Evolutionary conservation across 2,888 invertebrate genomes (phyloP).

Genomic region (Buathra laborator): DNA sequence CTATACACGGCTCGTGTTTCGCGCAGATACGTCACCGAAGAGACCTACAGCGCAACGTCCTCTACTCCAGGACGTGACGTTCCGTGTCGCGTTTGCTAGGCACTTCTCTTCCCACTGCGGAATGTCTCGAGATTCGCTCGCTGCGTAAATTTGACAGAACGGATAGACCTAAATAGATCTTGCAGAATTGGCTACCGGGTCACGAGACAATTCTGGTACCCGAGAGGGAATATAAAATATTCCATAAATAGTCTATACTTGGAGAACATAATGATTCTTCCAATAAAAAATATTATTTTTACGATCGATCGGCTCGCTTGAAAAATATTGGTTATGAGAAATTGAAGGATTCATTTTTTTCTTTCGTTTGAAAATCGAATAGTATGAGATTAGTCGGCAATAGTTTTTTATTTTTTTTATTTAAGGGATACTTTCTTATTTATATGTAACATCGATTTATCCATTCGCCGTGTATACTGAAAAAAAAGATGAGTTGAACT

Average conservation of each 20-base stretch:
- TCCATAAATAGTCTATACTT: too few relatives aligned
- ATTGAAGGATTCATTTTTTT: too few relatives aligned
- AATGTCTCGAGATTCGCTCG: conserved; percentile 50
- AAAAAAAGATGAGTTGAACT: too few relatives aligned
- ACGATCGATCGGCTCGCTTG: too few relatives aligned
- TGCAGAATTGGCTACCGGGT: conserved; percentile 11
- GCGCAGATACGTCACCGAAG: conserved; percentile 60
- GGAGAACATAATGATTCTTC: too few relatives aligned
- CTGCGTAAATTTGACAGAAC: conserved; percentile 38
- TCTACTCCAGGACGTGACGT: conserved; percentile 50
- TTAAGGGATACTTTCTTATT: too few relatives aligned
- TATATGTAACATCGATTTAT: background rate
- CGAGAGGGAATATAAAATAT: background rate
- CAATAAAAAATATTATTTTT: too few relatives aligned
- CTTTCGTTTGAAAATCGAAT: too few relatives aligned
- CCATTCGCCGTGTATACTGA: background rate
- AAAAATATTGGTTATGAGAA: too few relatives aligned
- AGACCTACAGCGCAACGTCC: conserved; percentile 47
- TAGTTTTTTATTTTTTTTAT: too few relatives aligned
- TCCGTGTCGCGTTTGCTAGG: conserved; percentile 51
- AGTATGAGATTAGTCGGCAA: too few relatives aligned
- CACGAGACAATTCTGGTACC: background rate
- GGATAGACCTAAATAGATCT: conserved; percentile 16
- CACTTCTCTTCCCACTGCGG: conserved; percentile 30
- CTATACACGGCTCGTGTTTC: conserved; percentile 32